Conservation (phyloP, 2,113 vertebrate genomes). For the Malaclemys terrapin region DNA sequence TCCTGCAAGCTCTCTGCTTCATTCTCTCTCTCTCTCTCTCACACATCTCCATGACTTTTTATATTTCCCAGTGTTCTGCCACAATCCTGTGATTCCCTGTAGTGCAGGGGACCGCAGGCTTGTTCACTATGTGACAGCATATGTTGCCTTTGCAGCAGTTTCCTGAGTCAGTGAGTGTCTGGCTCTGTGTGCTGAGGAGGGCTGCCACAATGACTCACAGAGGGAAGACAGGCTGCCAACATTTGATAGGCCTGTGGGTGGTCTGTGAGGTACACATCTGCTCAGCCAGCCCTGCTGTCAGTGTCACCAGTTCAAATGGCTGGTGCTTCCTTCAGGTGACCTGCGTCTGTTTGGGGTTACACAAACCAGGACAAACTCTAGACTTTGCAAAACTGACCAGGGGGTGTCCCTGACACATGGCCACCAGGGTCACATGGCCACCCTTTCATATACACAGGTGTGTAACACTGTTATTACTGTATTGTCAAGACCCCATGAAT, state of each 20-base stretch:
- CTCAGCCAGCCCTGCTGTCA: neutral
- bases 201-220: neutral
- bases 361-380: neutral
- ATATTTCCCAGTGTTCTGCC: fast-evolving
- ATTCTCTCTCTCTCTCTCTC: neutral
- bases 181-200: fast-evolving
- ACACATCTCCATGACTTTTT: neutral
- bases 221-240: neutral
- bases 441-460: fast-evolving
- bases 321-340: fast-evolving
- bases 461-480: neutral
- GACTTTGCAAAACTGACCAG: neutral
- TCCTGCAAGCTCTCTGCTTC: neutral
- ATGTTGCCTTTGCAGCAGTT: neutral
- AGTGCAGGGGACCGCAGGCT: fast-evolving
- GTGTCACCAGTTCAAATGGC: neutral
- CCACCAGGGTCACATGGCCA: fast-evolving
- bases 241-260: neutral
- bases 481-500: neutral
- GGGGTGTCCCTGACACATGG: neutral
- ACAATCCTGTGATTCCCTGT: fast-evolving
- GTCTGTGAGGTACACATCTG: conserved; percentile 9
- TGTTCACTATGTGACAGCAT: neutral
- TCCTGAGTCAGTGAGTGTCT: neutral
- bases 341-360: neutral